These are phyloP conservation scores for Bolinopsis microptera DNA, from an alignment of 37 sponge, comb jelly and placozoan genomes.

Conservation along the genomic window DNA sequence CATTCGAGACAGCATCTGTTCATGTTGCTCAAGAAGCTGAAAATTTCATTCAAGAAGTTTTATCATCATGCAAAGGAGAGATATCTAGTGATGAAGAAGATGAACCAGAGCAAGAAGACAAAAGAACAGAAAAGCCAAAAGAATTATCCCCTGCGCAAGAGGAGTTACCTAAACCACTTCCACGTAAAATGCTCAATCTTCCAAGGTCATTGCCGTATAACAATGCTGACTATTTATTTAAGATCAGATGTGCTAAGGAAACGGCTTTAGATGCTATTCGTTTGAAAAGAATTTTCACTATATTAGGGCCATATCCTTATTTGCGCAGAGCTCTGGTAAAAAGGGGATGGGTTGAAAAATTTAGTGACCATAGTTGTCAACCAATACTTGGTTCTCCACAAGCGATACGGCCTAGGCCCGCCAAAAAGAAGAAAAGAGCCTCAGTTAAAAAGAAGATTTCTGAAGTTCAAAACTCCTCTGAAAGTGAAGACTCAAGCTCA, in stretches of 20 bases:
- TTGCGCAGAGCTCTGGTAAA: conserved; percentile 72
- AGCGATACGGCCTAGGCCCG: conserved; percentile 31
- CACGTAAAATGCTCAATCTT: conserved; percentile 29
- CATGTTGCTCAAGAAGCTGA: conserved; percentile 61
- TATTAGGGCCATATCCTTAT: conserved; percentile 77
- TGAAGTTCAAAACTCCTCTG: neutral
- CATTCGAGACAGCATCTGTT: conserved; percentile 51
- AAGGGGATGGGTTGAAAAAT: conserved; percentile 92
- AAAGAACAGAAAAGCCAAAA: too few species aligned
- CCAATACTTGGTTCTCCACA: conserved; percentile 51
- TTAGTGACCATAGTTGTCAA: conserved; percentile 30
- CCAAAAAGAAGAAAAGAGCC: conserved; percentile 45
- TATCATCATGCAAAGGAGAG: conserved; percentile 36
- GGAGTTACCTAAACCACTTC: neutral
- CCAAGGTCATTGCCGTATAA: conserved; percentile 21
- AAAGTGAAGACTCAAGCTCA: conserved; percentile 24
- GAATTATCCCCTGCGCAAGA: neutral
- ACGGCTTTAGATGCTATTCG: conserved; percentile 64
- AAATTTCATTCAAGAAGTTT: conserved; percentile 50
- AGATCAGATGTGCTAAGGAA: conserved; percentile 62
- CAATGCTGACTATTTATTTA: conserved; percentile 37
- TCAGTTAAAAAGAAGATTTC: neutral
- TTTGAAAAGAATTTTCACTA: conserved; percentile 79
- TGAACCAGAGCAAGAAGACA: neutral
- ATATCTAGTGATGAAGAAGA: conserved; percentile 9